Evolutionary conservation across 2,888 invertebrate species (phyloP).

Genomic region (Erebia palarica): DNA sequence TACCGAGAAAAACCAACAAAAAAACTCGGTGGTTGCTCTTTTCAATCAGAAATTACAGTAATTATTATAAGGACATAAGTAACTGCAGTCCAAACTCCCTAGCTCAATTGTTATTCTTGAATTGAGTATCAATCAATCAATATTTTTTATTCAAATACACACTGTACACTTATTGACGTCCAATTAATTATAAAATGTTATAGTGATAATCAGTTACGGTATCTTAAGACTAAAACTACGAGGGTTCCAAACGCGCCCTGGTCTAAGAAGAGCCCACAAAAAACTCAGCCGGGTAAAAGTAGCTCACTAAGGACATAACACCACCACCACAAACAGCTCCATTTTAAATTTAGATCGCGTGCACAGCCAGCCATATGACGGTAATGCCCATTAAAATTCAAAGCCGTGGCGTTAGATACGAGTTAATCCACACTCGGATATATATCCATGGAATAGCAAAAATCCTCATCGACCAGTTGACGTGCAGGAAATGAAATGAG

Average conservation of each 20-base stretch:
- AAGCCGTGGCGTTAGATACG: slow-evolving; percentile 44
- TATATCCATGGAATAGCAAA: slow-evolving; percentile 41
- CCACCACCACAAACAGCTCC: slow-evolving; percentile 7
- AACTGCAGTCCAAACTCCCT: too few species aligned
- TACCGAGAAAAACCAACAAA: too few species aligned
- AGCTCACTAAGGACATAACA: slow-evolving; percentile 15
- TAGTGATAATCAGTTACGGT: too few species aligned
- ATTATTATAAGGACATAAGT: too few species aligned
- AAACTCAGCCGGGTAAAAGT: neutral
- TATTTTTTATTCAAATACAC: too few species aligned
- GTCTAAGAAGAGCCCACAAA: too few species aligned
- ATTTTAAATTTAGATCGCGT: slow-evolving; percentile 41
- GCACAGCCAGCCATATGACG: slow-evolving; percentile 41
- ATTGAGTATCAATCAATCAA: neutral
- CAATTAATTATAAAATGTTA: too few species aligned
- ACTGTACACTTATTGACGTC: too few species aligned
- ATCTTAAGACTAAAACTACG: too few species aligned
- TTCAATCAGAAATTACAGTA: too few species aligned
- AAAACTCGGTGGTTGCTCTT: too few species aligned
- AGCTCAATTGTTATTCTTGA: neutral
- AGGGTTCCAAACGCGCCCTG: too few species aligned
- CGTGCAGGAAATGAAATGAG: slow-evolving; percentile 38
- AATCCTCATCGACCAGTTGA: slow-evolving; percentile 47
- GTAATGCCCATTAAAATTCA: slow-evolving; percentile 46
- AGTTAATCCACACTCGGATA: slow-evolving; percentile 44